Evolutionary conservation across 2,797 vertebrate genomes (phyloP), one percentile per base, ranked within the genome.

Genomic region (Limosa lapponica): DNA sequence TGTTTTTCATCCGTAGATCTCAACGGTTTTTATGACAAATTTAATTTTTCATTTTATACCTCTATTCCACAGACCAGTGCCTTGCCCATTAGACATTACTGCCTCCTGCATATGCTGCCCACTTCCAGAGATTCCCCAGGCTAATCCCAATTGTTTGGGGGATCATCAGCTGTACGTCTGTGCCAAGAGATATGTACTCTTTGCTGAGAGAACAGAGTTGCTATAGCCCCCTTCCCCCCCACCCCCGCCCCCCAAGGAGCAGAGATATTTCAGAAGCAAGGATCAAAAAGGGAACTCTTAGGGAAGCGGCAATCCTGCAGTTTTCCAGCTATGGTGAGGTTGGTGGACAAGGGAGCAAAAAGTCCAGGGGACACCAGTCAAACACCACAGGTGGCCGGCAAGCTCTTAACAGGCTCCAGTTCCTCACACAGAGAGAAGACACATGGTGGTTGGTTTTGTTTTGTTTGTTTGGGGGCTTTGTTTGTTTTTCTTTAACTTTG

Each of bases 241-340:
- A n/a, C n/a, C n/a, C n/a, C n/a, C n/a, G n/a, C n/a, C n/a, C n/a
- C n/a, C n/a, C n/a, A n/a, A n/a, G 18, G 34, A 74, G 16, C 10
- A 78, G 6, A 73, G 54, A 36, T 22, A 73, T 64, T 74, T 52
- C 41, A 73, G 36, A 65, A 70, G 10, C 13, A 27, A 37, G 23
- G 37, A 44, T 12, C 11, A 37, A 64, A 55, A 36, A 3, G 4
- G 8, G 6, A 80, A 41, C 24, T 36, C 41, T 17, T 30, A 58
- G 11, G 48, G 27, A 83, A 67, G 48, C 13, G 11, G 44, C 20
- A 52, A 44, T 32, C 36, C 51, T 64, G 49, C 15, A 49, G 32
- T 30, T 79, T 51, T 57, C 46, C 46, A 65, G 44, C 36, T 79
- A 57, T 0, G 1, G 49, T 0, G 3, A 82, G 46, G 19, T 0